phyloP scores from a whole-genome alignment of 2,797 vertebrate genomes.

The Momotus momota region DNA sequence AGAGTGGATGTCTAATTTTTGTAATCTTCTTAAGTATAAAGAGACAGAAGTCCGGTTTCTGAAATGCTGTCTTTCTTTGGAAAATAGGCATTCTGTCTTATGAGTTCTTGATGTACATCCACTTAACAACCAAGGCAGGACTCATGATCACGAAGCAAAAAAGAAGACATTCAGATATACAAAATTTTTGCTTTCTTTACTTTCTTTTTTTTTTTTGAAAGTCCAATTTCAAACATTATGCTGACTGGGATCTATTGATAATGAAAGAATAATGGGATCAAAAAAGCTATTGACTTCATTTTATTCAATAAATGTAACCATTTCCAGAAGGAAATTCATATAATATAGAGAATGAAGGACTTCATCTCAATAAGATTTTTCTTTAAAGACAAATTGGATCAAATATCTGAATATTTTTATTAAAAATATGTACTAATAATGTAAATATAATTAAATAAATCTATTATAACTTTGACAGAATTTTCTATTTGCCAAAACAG shows the following conservation, averaged over 20 bases:
- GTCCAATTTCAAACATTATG: neutral
- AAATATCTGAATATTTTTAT: neutral
- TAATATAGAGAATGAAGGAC: neutral
- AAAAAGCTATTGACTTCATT: neutral
- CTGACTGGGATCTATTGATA: neutral
- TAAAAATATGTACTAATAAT: neutral
- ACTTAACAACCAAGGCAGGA: neutral
- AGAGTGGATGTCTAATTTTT: conserved; percentile 7
- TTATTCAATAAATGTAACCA: neutral
- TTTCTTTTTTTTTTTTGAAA: neutral
- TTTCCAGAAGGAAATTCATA: neutral
- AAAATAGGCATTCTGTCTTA: neutral
- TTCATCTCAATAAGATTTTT: neutral
- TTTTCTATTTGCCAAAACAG: neutral
- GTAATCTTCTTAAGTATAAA: conserved; percentile 33
- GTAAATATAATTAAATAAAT: neutral
- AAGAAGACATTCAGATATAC: neutral
- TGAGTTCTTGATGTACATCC: neutral
- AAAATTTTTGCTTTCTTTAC: neutral
- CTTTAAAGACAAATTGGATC: neutral
- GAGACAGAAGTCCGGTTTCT: neutral
- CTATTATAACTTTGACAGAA: neutral
- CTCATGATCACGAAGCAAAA: neutral
- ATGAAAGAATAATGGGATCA: neutral
- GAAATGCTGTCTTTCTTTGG: neutral